Conservation (phyloP, 2,113 vertebrate species). For the Alethe castanea region DNA sequence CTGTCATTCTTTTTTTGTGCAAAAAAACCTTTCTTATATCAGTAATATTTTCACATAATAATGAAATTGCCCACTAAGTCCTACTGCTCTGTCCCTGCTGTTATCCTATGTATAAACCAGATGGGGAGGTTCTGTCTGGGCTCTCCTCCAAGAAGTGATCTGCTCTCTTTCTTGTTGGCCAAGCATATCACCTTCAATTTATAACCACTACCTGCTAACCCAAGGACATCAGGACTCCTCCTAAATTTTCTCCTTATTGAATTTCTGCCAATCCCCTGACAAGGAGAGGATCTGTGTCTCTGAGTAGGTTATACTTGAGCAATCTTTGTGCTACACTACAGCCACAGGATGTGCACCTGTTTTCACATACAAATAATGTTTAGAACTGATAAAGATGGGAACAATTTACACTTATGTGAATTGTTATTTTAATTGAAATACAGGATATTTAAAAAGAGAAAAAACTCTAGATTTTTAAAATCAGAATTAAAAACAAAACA, state of each 20-base stretch:
- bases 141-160: background rate
- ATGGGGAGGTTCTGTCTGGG: background rate
- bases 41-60: background rate
- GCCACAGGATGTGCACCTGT: background rate
- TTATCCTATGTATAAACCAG: background rate
- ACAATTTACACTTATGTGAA: background rate
- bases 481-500: background rate
- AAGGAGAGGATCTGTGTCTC: background rate
- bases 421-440: background rate
- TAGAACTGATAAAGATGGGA: background rate
- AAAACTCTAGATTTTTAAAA: background rate
- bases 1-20: background rate
- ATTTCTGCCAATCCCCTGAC: background rate
- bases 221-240: background rate
- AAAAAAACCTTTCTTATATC: background rate
- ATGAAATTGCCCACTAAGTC: background rate
- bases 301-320: fast-evolving
- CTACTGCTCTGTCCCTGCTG: background rate
- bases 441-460: background rate
- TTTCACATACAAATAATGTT: background rate
- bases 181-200: background rate
- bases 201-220: background rate
- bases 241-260: background rate
- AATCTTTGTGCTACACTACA: background rate
- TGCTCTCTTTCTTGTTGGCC: background rate